Evolutionary conservation across 2,797 vertebrate species (phyloP), one percentile per base, ranked within the genome.

Genomic region (Lagorchestes hirsutus): DNA sequence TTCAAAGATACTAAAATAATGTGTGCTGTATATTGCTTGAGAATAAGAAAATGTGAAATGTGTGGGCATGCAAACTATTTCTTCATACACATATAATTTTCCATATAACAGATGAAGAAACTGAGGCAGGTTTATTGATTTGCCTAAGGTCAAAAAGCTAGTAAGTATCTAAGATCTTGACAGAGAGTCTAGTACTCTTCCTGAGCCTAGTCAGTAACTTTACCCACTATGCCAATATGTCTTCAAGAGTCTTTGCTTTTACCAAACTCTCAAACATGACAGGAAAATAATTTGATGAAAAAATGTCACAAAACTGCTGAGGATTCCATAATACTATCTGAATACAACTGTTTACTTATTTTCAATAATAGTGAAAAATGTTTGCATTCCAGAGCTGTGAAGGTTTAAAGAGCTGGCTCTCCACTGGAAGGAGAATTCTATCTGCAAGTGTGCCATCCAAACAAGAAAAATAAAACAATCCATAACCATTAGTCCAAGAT

Each of bases 381-480:
- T 96, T 96, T 93, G 54, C 27, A 94, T 91, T 55, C 94, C 5
- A 27, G 67, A 95, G 95, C 34, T 62, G 1, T 54, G 9, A 94
- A 46, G 92, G 11, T 82, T 50, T 94, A 59, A 93, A 46, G 96
- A 91, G 59, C 92, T 94, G 40, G 40, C 31, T 97, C 46, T 27
- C 18, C 9, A 93, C 14, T 54, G 40, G 27, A 94, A 54, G 46
- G 29, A 55, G 46, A 59, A 58, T 55, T n/a, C 40, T 94, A 55
- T 92, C 59, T 93, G 91, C 55, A 97, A 95, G 95, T 1, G 87
- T 56, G 93, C 92, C 74, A 91, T 46, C 58, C 92, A 92, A 94
- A 95, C 52, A 91, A 18, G 90, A 54, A 95, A 95, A 54, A 59
- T 55, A 90, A 97, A 96, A 97, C 95, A 97, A 97, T 96, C n/a